These are phyloP conservation scores for Halotydeus destructor DNA, from an alignment of 1,140 invertebrate genomes.

Conservation along the genomic window DNA sequence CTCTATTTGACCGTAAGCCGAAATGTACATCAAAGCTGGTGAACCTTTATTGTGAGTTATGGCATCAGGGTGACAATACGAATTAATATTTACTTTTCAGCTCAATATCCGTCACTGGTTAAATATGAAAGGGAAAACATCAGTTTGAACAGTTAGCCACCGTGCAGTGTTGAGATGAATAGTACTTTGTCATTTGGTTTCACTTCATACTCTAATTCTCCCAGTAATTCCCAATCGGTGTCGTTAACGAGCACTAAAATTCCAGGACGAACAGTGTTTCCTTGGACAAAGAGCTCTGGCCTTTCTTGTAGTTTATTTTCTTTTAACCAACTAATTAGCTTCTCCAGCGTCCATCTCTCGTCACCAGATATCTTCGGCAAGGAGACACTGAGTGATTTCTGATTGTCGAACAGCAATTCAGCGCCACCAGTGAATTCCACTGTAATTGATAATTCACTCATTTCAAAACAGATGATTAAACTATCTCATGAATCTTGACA, in stretches of 20 bases:
- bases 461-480: too few relatives aligned
- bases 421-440: constrained; percentile 50
- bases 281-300: constrained; percentile 70
- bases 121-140: too few relatives aligned
- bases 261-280: constrained; percentile 59
- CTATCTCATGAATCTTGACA: too few relatives aligned
- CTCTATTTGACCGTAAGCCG: too few relatives aligned
- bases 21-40: too few relatives aligned
- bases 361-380: constrained; percentile 23
- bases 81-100: too few relatives aligned
- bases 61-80: too few relatives aligned
- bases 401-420: constrained; percentile 60
- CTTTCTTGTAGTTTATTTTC: constrained; percentile 63
- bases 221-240: constrained; percentile 70
- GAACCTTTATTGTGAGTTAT: too few relatives aligned
- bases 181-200: constrained; percentile 36
- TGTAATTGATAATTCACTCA: background rate
- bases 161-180: constrained; percentile 49
- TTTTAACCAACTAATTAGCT: constrained; percentile 55
- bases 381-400: constrained; percentile 43
- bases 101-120: too few relatives aligned
- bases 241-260: constrained; percentile 82
- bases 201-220: constrained; percentile 37
- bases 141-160: too few relatives aligned
- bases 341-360: constrained; percentile 44